phyloP scores from a whole-genome alignment of 2,888 invertebrate species.

The Caenorhabditis sp. region DNA sequence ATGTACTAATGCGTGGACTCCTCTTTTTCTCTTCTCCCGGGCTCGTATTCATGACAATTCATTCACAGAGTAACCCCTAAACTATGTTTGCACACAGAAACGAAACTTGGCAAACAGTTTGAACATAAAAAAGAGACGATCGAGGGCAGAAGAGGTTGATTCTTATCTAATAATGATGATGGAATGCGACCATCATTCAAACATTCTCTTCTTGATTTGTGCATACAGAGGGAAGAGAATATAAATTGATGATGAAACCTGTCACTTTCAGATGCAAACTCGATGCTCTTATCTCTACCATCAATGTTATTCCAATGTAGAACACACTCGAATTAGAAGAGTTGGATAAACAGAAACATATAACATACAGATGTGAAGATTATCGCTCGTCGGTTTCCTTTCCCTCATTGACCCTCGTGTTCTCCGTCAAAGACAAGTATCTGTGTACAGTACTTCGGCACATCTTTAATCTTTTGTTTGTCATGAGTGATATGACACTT shows the following conservation, averaged over 20 bases:
- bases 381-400: conserved; percentile 38
- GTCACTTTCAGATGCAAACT: no score
- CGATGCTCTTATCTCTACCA: no score
- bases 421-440: conserved; percentile 49
- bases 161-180: conserved; percentile 31
- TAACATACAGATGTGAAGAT: conserved; percentile 46
- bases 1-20: conserved; percentile 59
- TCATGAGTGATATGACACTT: conserved; percentile 60
- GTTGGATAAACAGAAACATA: no score
- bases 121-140: not conserved
- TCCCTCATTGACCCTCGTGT: conserved; percentile 8
- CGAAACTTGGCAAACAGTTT: conserved; percentile 50
- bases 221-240: not conserved
- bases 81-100: conserved; percentile 47
- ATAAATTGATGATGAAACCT: not conserved
- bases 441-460: conserved; percentile 57
- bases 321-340: not conserved
- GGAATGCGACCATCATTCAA: not conserved
- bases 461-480: conserved; percentile 64
- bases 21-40: not conserved
- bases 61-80: conserved; percentile 44
- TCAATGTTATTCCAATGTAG: not conserved
- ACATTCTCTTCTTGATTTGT: conserved; percentile 7
- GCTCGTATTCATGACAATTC: conserved; percentile 57
- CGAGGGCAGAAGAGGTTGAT: not conserved